A percentile compares a stretch with the other conserved stretches of the same genome.
These are phyloP conservation scores for Athripsodes cinereus DNA, from an alignment of 2,888 invertebrate genomes.

Conservation along the genomic window DNA sequence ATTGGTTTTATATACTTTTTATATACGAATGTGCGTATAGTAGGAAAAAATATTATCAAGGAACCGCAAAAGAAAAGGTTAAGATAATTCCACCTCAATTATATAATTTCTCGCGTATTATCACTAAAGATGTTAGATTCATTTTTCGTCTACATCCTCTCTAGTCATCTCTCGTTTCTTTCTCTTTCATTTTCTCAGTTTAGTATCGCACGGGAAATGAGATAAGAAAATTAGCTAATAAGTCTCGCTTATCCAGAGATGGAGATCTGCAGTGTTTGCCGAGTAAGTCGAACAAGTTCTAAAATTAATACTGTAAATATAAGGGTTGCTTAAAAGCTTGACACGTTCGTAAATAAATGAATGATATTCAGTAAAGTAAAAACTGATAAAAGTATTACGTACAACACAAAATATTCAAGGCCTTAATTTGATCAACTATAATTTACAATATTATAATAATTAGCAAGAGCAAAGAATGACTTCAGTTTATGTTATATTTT, in stretches of 20 bases:
- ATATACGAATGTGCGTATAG: background rate
- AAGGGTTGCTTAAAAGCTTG: no score
- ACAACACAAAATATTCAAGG: no score
- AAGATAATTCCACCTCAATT: background rate
- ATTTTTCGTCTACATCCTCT: background rate
- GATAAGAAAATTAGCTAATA: constrained; percentile 27
- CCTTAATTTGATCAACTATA: no score
- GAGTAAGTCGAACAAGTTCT: background rate
- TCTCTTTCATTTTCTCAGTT: background rate
- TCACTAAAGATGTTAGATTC: background rate
- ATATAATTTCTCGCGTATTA: constrained; percentile 2
- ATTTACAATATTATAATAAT: no score
- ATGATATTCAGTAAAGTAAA: no score
- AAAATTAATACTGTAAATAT: background rate
- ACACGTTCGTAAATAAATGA: no score
- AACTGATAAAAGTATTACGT: no score
- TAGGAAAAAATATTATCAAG: no score
- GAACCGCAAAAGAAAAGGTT: background rate
- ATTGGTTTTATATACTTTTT: background rate
- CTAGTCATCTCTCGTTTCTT: background rate
- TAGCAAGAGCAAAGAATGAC: no score
- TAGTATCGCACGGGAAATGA: constrained; percentile 10
- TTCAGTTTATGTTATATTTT: no score
- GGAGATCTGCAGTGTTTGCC: constrained; percentile 5
- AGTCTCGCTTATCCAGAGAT: constrained; percentile 24